These are phyloP conservation scores for Myotis yumanensis DNA, from an alignment of 2,113 vertebrate species.

Conservation along the genomic window DNA sequence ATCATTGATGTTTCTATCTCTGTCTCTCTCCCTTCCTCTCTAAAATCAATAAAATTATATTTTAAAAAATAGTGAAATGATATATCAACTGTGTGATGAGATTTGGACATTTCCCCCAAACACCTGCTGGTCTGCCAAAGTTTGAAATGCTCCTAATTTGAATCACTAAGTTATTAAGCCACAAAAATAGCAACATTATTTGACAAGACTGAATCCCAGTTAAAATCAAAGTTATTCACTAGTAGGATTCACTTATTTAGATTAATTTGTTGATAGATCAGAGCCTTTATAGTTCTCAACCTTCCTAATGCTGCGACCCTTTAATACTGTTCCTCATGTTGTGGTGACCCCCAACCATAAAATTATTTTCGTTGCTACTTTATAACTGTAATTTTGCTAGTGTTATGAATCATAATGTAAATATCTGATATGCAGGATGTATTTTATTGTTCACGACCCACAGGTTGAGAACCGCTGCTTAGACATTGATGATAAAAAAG, in stretches of 20 bases:
- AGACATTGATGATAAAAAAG: not conserved
- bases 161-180: not conserved
- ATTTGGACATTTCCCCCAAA: not conserved
- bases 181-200: not conserved
- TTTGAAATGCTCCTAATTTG: not conserved
- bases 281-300: not conserved
- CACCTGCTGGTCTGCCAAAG: not conserved
- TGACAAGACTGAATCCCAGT: not conserved
- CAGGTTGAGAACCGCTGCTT: not conserved
- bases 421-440: no score
- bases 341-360: no score
- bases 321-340: no score
- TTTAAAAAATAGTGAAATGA: not conserved
- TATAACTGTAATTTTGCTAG: no score
- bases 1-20: no score
- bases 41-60: no score
- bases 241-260: not conserved
- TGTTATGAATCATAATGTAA: no score
- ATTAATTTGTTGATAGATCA: not conserved
- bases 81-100: not conserved
- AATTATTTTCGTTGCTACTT: no score
- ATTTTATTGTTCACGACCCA: no score
- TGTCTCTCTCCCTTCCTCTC: no score
- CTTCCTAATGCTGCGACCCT: no score
- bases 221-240: slow-evolving; percentile 34